Evolutionary conservation across 2,113 vertebrate genomes (phyloP).

Genomic region (Melanerpes formicivorus): DNA sequence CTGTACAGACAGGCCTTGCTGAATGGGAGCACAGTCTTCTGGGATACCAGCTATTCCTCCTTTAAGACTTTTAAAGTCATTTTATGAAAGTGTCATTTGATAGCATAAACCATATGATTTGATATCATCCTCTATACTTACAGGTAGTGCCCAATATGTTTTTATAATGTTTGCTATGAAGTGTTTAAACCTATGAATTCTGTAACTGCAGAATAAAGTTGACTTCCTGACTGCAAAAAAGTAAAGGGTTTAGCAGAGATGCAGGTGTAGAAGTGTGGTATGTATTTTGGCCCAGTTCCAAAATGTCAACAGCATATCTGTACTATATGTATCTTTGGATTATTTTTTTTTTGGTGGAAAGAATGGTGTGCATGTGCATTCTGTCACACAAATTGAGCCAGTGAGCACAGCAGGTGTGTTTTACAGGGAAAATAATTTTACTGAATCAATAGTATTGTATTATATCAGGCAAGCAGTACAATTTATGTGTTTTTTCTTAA

Average conservation of each 20-base stretch:
- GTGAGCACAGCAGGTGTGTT: background rate
- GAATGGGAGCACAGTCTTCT: too few relatives aligned
- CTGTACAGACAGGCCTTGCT: too few relatives aligned
- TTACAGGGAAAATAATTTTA: background rate
- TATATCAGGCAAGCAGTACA: background rate
- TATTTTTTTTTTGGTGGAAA: background rate
- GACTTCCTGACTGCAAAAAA: background rate
- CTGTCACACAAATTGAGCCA: accelerated
- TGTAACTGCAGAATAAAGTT: background rate
- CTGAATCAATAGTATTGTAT: background rate
- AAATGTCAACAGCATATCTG: background rate
- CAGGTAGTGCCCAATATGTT: background rate
- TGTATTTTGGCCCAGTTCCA: background rate
- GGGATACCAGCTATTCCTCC: too few relatives aligned
- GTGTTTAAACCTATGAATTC: background rate
- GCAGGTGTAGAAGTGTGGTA: background rate
- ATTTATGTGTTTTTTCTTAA: conserved; percentile 3
- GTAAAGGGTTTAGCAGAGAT: background rate
- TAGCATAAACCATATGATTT: background rate
- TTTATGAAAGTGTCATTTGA: background rate
- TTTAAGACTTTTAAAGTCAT: background rate
- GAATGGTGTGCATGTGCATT: background rate
- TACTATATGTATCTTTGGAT: background rate
- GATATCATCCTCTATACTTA: background rate
- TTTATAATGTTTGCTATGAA: background rate